These are phyloP conservation scores for Synanthedon myopaeformis DNA, from an alignment of 2,888 invertebrate species.

Conservation along the genomic window DNA sequence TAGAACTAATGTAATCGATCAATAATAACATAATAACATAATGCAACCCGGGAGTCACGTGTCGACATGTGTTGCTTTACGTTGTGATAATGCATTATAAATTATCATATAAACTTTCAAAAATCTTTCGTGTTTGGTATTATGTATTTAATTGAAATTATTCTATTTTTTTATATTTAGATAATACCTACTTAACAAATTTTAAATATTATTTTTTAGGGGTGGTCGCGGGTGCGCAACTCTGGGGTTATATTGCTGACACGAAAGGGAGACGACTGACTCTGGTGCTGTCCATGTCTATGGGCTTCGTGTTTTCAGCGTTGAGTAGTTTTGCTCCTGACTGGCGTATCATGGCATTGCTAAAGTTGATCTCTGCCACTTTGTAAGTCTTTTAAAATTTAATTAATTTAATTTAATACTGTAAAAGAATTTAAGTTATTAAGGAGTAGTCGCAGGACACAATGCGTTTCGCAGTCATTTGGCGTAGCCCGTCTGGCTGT, in stretches of 20 bases:
- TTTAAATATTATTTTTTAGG: conserved; percentile 20
- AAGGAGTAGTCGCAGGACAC: too few species aligned
- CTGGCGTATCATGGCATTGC: conserved; percentile 50
- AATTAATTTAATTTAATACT: too few species aligned
- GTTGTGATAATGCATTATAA: neutral
- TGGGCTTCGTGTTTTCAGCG: conserved; percentile 53
- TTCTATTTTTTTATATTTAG: neutral
- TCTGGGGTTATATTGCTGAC: conserved; percentile 62
- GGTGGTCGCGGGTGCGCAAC: conserved; percentile 53
- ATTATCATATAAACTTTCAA: neutral
- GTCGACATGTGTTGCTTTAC: too few species aligned
- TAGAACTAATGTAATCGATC: too few species aligned
- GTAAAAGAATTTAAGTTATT: too few species aligned
- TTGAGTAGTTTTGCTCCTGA: conserved; percentile 53
- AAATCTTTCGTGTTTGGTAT: neutral
- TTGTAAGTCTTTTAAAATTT: conserved; percentile 39
- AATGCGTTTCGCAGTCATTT: too few species aligned
- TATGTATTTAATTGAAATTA: too few species aligned
- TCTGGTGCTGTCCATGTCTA: conserved; percentile 51
- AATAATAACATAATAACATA: too few species aligned
- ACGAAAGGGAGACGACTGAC: conserved; percentile 51
- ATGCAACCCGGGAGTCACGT: too few species aligned
- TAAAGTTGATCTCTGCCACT: conserved; percentile 53
- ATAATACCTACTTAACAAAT: neutral
- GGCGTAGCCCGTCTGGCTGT: too few species aligned